Base-by-base conservation (phyloP, 2,888 invertebrate genomes). In the Megastigmus dorsalis region DNA sequence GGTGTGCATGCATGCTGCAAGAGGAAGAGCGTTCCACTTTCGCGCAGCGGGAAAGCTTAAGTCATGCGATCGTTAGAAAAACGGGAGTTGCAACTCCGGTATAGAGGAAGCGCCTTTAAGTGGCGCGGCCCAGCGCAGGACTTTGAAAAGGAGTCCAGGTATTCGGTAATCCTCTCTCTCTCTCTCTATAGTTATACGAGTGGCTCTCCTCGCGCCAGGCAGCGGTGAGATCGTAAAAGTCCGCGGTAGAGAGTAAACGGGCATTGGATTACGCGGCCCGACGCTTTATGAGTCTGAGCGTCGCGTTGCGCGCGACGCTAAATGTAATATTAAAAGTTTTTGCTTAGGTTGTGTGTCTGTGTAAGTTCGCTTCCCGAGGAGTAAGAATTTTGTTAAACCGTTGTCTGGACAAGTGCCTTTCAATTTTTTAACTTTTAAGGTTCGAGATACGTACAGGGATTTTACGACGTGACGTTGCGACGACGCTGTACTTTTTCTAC, bases 181-280 rank as follows among this genome's bases (percentile, higher is more conserved):
- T n/a, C n/a, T n/a, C n/a, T n/a, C n/a, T 7, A 15, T 38, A 79
- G 80, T 81, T 84, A 82, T 82, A 84, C 79, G 81, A 81, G 79
- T n/a, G n/a, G n/a, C n/a, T n/a, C n/a, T n/a, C n/a, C n/a, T n/a
- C n/a, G n/a, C 78, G 75, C 68, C 69, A 41, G 71, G 52, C 26
- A 43, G 55, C 30, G 54, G 38, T 7, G 20, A 36, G 78, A 77
- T 81, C 82, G 80, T 83, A 84, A 84, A 83, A 83, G 30, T 15
- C 74, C 75, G 73, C 55, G 70, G 68, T 75, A 23, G 20, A 69
- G 78, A 79, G 80, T 80, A 81, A 82, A 81, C 80, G 80, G 79
- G 80, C 78, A n/a, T 80, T 79, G 81, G 83, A 71, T 84, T 83
- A 84, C 82, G 36, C 36, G 82, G n/a, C n/a, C n/a, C 80, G 82